Evolutionary conservation across 2,888 invertebrate species (phyloP).

Genomic region (Tetragnatha montana): DNA sequence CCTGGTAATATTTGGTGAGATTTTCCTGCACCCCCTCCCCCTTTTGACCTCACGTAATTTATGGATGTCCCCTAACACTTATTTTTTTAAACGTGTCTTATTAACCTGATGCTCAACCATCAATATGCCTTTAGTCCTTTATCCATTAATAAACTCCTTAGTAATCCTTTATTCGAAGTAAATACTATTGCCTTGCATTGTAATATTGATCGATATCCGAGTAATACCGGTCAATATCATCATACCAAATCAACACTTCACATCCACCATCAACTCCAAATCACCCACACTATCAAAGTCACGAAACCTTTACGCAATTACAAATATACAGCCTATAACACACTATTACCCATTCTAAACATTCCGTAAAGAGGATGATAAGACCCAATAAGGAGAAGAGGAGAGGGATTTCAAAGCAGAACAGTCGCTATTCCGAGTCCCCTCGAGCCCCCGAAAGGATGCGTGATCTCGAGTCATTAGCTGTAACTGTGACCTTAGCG

Average conservation of each 20-base stretch:
- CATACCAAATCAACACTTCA: not conserved
- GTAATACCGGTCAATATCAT: no score
- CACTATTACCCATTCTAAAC: slow-evolving; percentile 35
- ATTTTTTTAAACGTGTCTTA: no score
- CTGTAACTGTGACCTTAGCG: slow-evolving; percentile 33
- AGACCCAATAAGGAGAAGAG: slow-evolving; percentile 31
- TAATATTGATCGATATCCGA: no score
- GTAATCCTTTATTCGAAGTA: no score
- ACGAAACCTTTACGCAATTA: not conserved
- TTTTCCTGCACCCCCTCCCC: no score
- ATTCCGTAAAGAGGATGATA: slow-evolving; percentile 31
- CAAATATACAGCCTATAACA: not conserved
- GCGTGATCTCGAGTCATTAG: slow-evolving; percentile 53
- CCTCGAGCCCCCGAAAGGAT: slow-evolving; percentile 18
- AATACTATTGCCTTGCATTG: no score
- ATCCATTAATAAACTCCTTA: no score
- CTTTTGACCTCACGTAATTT: no score
- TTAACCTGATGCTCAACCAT: no score
- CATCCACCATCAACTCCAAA: not conserved
- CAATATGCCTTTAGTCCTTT: no score
- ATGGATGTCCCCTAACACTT: no score
- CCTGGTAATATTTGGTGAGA: no score
- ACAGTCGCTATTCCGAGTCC: slow-evolving; percentile 26
- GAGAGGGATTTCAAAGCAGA: slow-evolving; percentile 33
- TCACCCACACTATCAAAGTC: not conserved